Percentiles rank a stretch among this genome's conserved stretches.
Conservation (phyloP, 1,140 invertebrate species). For the Steinernema khuongi region DNA sequence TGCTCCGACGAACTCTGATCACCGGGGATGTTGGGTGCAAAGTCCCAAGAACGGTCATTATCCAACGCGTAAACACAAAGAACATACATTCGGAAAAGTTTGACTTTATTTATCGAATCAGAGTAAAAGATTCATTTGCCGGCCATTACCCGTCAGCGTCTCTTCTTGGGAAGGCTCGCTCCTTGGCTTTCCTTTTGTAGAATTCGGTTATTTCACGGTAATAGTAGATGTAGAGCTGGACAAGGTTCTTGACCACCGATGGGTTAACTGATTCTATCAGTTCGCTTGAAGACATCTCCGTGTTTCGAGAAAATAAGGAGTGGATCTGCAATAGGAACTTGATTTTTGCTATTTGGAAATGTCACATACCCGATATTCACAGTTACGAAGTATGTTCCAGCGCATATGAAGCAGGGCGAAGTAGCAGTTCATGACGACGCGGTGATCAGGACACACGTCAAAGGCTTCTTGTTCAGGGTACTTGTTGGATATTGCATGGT, state of each 20-base stretch:
- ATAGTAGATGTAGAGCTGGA: not conserved
- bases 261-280: not conserved
- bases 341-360: not conserved
- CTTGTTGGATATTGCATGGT: not conserved
- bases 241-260: not conserved
- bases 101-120: no score
- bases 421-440: not conserved
- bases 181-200: not conserved
- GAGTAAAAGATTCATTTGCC: no score
- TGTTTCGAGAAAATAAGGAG: not conserved
- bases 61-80: no score
- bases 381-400: not conserved
- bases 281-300: not conserved
- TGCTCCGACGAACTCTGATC: no score
- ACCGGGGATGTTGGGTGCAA: no score
- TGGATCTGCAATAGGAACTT: not conserved
- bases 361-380: not conserved
- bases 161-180: no score
- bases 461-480: not conserved
- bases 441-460: not conserved
- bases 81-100: no score
- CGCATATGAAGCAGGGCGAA: constrained; percentile 2
- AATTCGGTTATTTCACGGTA: not conserved
- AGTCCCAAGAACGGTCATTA: no score
- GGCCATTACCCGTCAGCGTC: no score